Evolutionary conservation across 1,140 invertebrate species (phyloP).

Genomic region (Oryzaephilus surinamensis): DNA sequence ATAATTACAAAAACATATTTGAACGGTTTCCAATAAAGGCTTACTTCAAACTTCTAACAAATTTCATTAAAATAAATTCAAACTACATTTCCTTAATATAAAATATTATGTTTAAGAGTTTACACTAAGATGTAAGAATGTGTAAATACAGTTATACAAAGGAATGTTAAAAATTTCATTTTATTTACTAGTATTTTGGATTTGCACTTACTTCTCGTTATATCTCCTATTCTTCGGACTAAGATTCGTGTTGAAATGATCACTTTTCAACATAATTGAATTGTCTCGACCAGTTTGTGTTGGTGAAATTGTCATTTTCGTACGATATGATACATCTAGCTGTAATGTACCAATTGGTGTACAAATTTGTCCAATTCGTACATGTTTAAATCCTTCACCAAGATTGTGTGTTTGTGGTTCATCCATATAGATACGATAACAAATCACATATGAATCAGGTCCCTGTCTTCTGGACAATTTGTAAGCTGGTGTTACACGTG

Average conservation of each 20-base stretch:
- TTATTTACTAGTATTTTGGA: no score
- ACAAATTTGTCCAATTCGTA: conserved; percentile 69
- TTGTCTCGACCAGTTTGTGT: conserved; percentile 56
- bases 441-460: conserved; percentile 78
- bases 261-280: conserved; percentile 77
- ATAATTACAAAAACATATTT: no score
- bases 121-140: neutral
- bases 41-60: no score
- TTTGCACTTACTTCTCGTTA: conserved; percentile 44
- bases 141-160: neutral
- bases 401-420: conserved; percentile 67
- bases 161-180: no score
- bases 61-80: no score
- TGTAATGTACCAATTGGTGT: conserved; percentile 72
- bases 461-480: conserved; percentile 77
- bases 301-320: conserved; percentile 81
- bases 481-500: conserved; percentile 83
- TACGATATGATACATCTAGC: conserved; percentile 71
- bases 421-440: conserved; percentile 80
- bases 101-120: neutral
- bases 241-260: conserved; percentile 72
- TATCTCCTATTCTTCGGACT: conserved; percentile 56
- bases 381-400: conserved; percentile 63
- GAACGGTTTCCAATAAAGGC: no score
- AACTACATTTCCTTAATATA: no score